Base-by-base conservation (phyloP, 2,113 vertebrate species). In the Anoplopoma fimbria region DNA sequence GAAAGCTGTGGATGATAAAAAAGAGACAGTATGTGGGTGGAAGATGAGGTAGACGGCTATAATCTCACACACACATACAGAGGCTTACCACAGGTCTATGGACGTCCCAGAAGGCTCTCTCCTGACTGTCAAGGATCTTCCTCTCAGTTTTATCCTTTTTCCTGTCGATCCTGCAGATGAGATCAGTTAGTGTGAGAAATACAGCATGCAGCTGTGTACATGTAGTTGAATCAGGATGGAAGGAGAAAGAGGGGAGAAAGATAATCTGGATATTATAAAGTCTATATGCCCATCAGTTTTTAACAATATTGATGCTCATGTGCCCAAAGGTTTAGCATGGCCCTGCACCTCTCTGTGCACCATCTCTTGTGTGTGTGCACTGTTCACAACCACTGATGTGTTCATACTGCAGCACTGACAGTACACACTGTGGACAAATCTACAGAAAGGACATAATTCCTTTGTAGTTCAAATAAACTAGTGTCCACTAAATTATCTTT, bases 81-180 rank as follows among this genome's bases (percentile, higher is more conserved):
- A 69, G 27, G 77, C 87, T 91, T 73, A 95, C 94, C 93, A 95
- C 94, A 21, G 98, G 98, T 86, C 98, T 95, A 84, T 99, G 97
- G 68, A 99, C 98, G 83, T 99, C 98, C 98, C 98, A 99, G 94
- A 99, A 99, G 77, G 97, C 98, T 93, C 98, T 95, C 91, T 99
- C 98, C 92, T 99, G 98, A 89, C 98, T 99, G 93, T 99, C 98
- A 67, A 99, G 93, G 93, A 99, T 99, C 93, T 99, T 99, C 89
- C 98, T 96, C 95, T 99, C 98, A 0, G 96, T 99, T 95, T 99
- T 99, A 93, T 99, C 97, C 85, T 99, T 99, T 94, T 99, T 99
- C 69, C 97, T 96, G 93, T 99, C 98, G 29, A 99, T 98, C 94
- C 98, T 99, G 93, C 84, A 84, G 71, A 78, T 58, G 57, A 81